Conservation (phyloP, 2,113 vertebrate species). For the Mesembrinibis cayennensis region DNA sequence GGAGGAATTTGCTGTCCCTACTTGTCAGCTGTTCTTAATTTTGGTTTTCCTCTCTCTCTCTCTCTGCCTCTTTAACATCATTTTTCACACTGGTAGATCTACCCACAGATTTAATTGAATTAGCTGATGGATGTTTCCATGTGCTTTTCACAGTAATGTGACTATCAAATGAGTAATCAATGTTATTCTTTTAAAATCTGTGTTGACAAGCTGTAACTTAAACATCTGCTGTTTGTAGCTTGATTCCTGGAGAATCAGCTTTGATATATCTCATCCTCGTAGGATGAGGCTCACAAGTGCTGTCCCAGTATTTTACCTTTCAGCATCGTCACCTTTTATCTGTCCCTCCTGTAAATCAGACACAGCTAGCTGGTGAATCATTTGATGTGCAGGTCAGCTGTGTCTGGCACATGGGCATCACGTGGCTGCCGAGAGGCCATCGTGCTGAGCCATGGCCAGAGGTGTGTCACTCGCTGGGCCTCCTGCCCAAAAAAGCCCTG, state of each 20-base stretch:
- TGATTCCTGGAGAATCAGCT: background rate
- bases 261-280: too few species aligned
- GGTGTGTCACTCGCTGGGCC: background rate
- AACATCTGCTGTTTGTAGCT: background rate
- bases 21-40: background rate
- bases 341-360: background rate
- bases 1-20: background rate
- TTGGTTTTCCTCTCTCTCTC: background rate
- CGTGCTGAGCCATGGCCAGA: background rate
- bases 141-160: background rate
- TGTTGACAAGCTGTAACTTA: background rate
- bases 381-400: background rate
- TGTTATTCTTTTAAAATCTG: background rate
- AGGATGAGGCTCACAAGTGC: background rate
- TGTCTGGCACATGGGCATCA: background rate
- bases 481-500: background rate
- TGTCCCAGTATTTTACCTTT: background rate
- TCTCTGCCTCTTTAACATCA: background rate
- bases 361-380: background rate
- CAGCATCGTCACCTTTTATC: accelerated
- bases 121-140: background rate
- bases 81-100: background rate
- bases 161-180: background rate
- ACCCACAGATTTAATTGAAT: background rate
- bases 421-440: background rate